Base-by-base conservation (phyloP, 53 echinoderm and acorn worm genomes). In the Patiria pectinifera region DNA sequence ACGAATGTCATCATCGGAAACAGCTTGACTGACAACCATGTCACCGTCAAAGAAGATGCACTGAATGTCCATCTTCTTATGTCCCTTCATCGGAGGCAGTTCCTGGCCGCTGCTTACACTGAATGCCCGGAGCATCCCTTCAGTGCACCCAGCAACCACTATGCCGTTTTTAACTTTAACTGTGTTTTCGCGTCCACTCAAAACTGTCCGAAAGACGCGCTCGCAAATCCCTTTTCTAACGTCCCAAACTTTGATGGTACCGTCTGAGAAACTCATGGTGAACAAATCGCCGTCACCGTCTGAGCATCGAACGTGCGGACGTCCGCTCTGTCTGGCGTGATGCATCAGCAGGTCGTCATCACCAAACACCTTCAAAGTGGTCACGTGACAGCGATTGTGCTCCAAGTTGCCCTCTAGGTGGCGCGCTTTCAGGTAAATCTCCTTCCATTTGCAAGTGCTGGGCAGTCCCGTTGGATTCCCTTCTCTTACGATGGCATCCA, bases 241-340 rank as follows among this genome's bases (percentile, higher is more conserved):
- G 79, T 78, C 46, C 79, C 79, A 78, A 12, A 78, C 79, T 24
- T 78, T 78, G 45, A 78, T 45, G 14, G 79, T 78, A 4, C 46
- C 46, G 79, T 78, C 18, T 4, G 79, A 78, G 21, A 78, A 78
- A 44, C 79, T 24, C 14, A 78, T 43, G 9, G 23, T 45, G 12
- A 78, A 78, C 3, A n/a, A 46, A 13, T 78, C 79, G 2, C 47
- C 79, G 10, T 78, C 79, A 8, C 79, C 79, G 45, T 78, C 79
- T 2, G 79, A 11, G 47, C 46, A 22, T 13, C 46, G 79, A 45
- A 18, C 46, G 79, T 78, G 44, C 46, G 46, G 46, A 78, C 79
- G 79, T 46, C 47, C 79, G 24, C 35, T 21, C 76, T 76, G 25
- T 18, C 66, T 6, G 3, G 15, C 66, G 9, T 74, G 15, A 4